Base-by-base conservation (phyloP, 2,113 vertebrate genomes). In the Pterocles gutturalis region DNA sequence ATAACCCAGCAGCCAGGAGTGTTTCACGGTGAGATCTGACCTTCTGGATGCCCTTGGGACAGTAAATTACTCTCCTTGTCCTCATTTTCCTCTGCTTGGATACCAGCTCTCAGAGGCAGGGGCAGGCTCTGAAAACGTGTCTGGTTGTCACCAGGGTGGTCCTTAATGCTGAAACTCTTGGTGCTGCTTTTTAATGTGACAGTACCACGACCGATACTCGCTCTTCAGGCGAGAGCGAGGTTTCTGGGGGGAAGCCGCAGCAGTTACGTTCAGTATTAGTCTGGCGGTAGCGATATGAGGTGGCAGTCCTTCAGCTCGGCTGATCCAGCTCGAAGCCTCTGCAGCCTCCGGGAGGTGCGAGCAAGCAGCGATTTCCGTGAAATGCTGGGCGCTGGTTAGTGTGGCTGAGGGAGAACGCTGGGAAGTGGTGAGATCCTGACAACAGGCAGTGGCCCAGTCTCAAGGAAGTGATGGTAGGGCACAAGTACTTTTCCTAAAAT, bases 211-310 rank as follows among this genome's bases (percentile, higher is more conserved):
- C 80, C 3, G 24, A 28, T 13, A 34, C 28, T 49, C 45, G 77
- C 12, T 81, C 67, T 17, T 33, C 22, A 69, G 89, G 76, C 76
- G 5, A 28, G 76, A 88, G 54, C 43, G 25, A 46, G 66, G 19
- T 33, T n/a, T 20, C 5, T 48, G 55, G 62, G 86, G 96, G 78
- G 53, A 75, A 88, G 83, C 83, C 24, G 3, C 86, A 92, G 93
- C 89, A 36, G 93, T 89, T 91, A 77, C 0, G 4, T 43, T 93
- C 87, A 18, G 57, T 87, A 87, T 94, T 83, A 92, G 77, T 89
- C 54, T 62, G 94, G 91, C 17, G 10, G 91, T 78, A 66, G 33
- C 0, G 48, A 70, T 19, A 95, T 96, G 95, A 97, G 89, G 87
- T 97, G 95, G 89, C 94, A 75, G 70, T 11, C 43, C 82, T 60